Conservation (phyloP, 2,888 invertebrate species). For the Anagyrus pseudococci region DNA sequence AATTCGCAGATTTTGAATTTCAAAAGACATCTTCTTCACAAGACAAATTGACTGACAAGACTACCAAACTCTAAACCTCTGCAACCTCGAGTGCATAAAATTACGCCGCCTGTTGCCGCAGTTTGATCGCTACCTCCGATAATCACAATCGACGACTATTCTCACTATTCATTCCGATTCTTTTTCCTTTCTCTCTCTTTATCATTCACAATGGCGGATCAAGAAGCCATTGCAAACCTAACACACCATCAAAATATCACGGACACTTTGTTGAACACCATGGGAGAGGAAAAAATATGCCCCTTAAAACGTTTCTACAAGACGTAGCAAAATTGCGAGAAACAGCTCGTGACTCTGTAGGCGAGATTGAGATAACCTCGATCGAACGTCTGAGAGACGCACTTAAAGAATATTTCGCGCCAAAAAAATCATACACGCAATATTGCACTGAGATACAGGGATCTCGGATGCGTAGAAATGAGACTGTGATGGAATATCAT, state of each 20-base stretch:
- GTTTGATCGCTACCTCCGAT: too few species aligned
- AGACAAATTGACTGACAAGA: too few species aligned
- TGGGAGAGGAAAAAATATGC: conserved; percentile 6
- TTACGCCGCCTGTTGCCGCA: too few species aligned
- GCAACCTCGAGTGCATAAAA: too few species aligned
- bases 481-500: neutral
- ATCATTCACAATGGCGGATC: too few species aligned
- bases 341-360: conserved; percentile 1
- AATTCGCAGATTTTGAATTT: too few species aligned
- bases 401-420: conserved; percentile 5
- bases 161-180: too few species aligned
- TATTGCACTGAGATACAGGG: neutral
- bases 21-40: too few species aligned
- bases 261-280: neutral
- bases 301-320: conserved; percentile 3
- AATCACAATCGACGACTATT: too few species aligned
- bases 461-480: neutral
- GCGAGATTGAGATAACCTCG: neutral
- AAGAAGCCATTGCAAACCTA: neutral
- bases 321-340: conserved; percentile 1
- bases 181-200: too few species aligned
- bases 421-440: neutral
- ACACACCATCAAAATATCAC: neutral
- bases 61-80: too few species aligned
- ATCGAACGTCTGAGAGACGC: neutral